Base-by-base conservation (phyloP, 2,888 invertebrate genomes). In the Tholera decimalis region DNA sequence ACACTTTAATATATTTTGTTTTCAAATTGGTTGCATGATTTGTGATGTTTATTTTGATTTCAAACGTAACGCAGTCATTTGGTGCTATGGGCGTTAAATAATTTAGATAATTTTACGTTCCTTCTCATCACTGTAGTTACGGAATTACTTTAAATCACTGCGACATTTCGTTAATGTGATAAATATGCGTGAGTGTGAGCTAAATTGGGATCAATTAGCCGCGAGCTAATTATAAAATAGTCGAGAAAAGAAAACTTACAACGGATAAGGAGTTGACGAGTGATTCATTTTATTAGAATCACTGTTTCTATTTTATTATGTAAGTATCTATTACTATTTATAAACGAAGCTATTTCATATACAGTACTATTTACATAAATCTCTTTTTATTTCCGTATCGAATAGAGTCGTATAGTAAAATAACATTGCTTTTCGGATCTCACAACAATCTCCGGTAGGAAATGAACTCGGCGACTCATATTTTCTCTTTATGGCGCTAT, bases 171-270 rank as follows among this genome's bases (percentile, higher is more conserved):
- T 88, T 88, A 85, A 89, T 88, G 85, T 85, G 86, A 85, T 87
- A 75, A 84, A 86, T 87, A 85, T 79, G 78, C 83, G 80, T 70
- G 72, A 84, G 82, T 68, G 73, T 66, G 41, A 71, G 70, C 71
- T 86, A 88, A 87, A 88, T 84, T 84, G 80, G 82, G 86, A 86
- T 85, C 88, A 89, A 90, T 90, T 90, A 89, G 84, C 63, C 56
- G 64, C 54, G 73, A 80, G 82, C 82, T 90, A 88, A 88, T 87
- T 87, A 84, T 89, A 89, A 86, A 83, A 79, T 74, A 67, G 80
- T 73, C 81, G 65, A 83, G 68, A 76, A 78, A 80, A 79, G 73
- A 81, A 80, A 81, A 81, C 79, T 78, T 73, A 71, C 71, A 79
- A 75, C 62, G 64, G 65, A 71, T 81, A 81, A 80, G 84, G 82